Conservation (phyloP, 2,113 vertebrate genomes). For the Callopanchax toddi region DNA sequence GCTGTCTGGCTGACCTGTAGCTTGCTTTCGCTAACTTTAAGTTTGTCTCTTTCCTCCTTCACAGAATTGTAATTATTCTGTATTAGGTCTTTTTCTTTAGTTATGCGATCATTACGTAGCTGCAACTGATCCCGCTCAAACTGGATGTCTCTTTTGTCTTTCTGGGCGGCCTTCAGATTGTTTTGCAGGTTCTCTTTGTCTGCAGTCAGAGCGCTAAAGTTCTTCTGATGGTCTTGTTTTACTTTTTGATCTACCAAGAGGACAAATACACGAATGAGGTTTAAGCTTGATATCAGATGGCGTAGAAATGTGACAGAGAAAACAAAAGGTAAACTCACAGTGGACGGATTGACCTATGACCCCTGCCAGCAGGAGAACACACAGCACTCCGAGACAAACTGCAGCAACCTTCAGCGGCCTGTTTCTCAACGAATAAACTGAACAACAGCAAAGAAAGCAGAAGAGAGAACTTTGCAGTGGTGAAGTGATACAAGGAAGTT, state of each 20-base stretch:
- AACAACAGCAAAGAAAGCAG: background rate
- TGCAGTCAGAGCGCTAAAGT: background rate
- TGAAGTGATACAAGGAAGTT: conserved; percentile 29
- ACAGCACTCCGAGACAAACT: conserved; percentile 54
- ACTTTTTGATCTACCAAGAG: conserved; percentile 39
- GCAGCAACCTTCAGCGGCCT: conserved; percentile 51
- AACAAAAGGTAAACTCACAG: conserved; percentile 56
- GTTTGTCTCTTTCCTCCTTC: background rate
- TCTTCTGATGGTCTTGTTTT: conserved; percentile 7
- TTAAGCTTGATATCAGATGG: background rate
- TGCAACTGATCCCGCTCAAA: rapidly evolving
- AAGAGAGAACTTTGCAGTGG: conserved; percentile 1
- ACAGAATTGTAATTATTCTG: conserved; percentile 20
- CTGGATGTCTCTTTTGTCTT: conserved; percentile 8
- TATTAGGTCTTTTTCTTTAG: rapidly evolving
- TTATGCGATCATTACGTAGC: rapidly evolving
- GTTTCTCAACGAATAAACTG: conserved; percentile 51
- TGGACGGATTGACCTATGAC: conserved; percentile 59
- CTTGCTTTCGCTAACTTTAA: conserved; percentile 14
- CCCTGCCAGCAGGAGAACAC: conserved; percentile 46
- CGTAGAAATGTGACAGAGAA: background rate
- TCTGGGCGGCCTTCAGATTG: conserved; percentile 2
- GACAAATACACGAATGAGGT: background rate
- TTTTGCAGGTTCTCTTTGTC: conserved; percentile 37
- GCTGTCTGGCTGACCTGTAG: conserved; percentile 21